A percentile compares a stretch with the other conserved stretches of the same genome.
phyloP scores from a whole-genome alignment of 2,888 invertebrate species.

The Nasonovia ribisnigri region DNA sequence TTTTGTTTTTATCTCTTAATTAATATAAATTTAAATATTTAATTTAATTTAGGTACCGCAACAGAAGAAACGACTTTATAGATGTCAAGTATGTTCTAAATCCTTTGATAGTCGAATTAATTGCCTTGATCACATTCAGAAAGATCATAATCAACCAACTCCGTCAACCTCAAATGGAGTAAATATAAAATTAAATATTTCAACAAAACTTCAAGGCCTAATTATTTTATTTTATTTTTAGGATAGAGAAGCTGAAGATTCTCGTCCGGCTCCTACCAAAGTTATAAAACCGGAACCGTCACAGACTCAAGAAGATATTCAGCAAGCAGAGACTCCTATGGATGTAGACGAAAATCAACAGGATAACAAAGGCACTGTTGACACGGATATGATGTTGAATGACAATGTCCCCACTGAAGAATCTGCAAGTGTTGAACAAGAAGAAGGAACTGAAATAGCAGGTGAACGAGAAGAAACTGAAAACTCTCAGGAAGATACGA shows the following conservation, averaged over 20 bases:
- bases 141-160: slow-evolving; percentile 62
- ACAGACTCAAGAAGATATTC: background rate
- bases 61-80: slow-evolving; percentile 62
- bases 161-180: slow-evolving; percentile 22
- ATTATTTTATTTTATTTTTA: background rate
- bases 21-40: background rate
- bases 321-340: background rate
- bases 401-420: slow-evolving; percentile 20
- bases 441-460: background rate
- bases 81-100: slow-evolving; percentile 67
- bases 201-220: background rate
- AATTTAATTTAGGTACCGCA: background rate
- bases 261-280: background rate
- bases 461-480: background rate
- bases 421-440: background rate
- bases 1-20: background rate
- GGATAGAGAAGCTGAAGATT: slow-evolving; percentile 40
- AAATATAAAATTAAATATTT: background rate
- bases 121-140: slow-evolving; percentile 66
- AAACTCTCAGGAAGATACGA: background rate
- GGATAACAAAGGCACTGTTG: background rate
- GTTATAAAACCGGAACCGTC: background rate
- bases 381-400: slow-evolving; percentile 50
- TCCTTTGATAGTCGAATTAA: slow-evolving; percentile 66
- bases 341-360: background rate